Evolutionary conservation across 2,113 vertebrate genomes (phyloP), one percentile per base, ranked within the genome.

Genomic region (Archilochus colubris): DNA sequence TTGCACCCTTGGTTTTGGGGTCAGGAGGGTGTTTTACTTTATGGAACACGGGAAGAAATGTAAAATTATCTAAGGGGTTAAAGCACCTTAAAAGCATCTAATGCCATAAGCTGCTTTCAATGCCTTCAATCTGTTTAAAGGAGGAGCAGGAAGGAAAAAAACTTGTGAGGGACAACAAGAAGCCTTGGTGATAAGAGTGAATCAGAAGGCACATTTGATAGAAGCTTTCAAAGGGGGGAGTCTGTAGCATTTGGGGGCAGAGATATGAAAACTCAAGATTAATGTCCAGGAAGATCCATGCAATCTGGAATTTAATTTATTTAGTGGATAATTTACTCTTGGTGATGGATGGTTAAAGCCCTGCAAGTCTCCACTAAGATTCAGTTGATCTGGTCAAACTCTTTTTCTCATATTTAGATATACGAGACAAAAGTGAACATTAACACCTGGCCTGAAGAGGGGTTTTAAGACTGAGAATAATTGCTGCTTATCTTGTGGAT

Each of bases 21-120:
- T 80, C 70, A 91, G 36, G 12, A 14, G 14, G 68, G 4, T 9
- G 8, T 70, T 89, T 79, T 59, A 48, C 81, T 88, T 83, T 55
- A 54, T 4, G 17, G 62, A 30, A 51, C 33, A 85, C 79, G 23
- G 38, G 17, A 87, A 84, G 62, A 89, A 87, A 87, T 9, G 30
- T 27, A 93, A 88, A 91, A 88, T 61, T 66, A 91, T 54, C 92
- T 44, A 85, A 76, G 74, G 62, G 58, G 25, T 30, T 91, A 79
- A 85, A 80, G 51, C 46, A 1, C 69, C 78, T 93, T 95, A 82
- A 77, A 94, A 79, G 10, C 36, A 54, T 36, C 69, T 82, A 91
- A 91, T 58, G 24, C 85, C 59, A 40, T 73, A 94, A 87, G 44
- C 69, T 68, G 62, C 70, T 87, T 72, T 68, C 86, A 88, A 69